phyloP scores from a whole-genome alignment of 2,113 vertebrate genomes.

The Himantopus leucocephalus region DNA sequence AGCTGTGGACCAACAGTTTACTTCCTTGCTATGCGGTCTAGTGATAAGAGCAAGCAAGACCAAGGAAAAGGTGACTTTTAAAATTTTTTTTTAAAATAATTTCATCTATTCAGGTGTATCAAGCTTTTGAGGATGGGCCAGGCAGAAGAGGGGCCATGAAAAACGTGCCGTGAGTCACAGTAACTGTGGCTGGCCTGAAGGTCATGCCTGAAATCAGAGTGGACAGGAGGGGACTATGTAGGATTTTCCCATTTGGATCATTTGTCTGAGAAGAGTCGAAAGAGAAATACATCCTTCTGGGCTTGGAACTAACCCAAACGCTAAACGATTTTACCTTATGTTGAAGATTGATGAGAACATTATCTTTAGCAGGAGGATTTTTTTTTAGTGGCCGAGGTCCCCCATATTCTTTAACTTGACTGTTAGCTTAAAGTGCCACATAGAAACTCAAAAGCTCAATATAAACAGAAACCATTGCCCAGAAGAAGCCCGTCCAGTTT shows the following conservation, averaged over 20 bases:
- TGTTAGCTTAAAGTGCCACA: not conserved
- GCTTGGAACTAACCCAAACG: not conserved
- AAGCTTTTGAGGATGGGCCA: not conserved
- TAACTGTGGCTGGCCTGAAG: fast-evolving
- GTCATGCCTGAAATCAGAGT: not conserved
- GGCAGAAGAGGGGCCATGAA: not conserved
- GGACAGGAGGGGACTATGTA: not conserved
- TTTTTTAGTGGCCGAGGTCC: not conserved
- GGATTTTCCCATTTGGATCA: not conserved
- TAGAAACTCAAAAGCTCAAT: not conserved
- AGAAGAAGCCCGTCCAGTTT: not conserved
- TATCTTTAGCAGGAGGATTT: not conserved
- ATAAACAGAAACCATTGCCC: not conserved
- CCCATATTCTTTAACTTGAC: not conserved
- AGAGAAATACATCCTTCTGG: not conserved
- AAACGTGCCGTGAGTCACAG: not conserved
- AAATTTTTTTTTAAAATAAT: not conserved
- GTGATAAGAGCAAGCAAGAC: not conserved
- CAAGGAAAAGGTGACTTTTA: not conserved
- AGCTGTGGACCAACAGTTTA: not conserved
- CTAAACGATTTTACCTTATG: not conserved
- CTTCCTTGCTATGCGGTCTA: not conserved
- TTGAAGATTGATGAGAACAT: not conserved
- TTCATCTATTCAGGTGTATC: not conserved
- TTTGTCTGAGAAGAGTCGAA: not conserved